A percentile compares a stretch with the other conserved stretches of the same genome.
Conservation (phyloP, 2,888 invertebrate species). For the Machimus atricapillus region DNA sequence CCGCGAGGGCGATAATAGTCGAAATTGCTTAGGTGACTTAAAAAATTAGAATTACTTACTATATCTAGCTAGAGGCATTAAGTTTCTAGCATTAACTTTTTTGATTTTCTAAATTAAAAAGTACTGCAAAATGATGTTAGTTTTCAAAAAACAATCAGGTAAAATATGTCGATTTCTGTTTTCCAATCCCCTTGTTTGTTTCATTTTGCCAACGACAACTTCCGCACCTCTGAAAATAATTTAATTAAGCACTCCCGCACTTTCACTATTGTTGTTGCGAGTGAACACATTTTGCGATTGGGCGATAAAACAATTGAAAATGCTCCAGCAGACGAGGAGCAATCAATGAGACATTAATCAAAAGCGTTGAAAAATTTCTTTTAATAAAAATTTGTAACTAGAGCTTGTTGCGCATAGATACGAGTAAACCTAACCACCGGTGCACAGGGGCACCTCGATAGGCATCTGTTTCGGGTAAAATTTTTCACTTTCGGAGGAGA, state of each 20-base stretch:
- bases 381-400: background rate
- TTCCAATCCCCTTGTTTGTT: background rate
- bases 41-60: too few relatives aligned
- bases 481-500: conserved; percentile 11
- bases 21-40: too few relatives aligned
- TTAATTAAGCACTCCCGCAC: background rate
- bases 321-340: background rate
- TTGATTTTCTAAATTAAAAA: too few relatives aligned
- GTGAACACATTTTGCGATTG: background rate
- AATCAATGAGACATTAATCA: background rate
- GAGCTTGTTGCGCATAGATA: background rate
- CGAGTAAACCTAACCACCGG: background rate
- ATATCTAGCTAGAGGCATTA: too few relatives aligned
- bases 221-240: background rate
- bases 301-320: background rate
- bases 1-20: too few relatives aligned
- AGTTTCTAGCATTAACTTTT: too few relatives aligned
- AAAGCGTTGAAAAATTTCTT: background rate
- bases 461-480: background rate
- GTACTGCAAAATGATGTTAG: background rate
- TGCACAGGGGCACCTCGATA: background rate
- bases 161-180: background rate
- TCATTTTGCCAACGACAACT: background rate
- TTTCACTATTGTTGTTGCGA: background rate
- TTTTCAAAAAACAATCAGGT: background rate